Percentiles rank a stretch among this genome's conserved stretches.
phyloP scores from a whole-genome alignment of 1,140 invertebrate species.

The Trigoniulus corallinus region DNA sequence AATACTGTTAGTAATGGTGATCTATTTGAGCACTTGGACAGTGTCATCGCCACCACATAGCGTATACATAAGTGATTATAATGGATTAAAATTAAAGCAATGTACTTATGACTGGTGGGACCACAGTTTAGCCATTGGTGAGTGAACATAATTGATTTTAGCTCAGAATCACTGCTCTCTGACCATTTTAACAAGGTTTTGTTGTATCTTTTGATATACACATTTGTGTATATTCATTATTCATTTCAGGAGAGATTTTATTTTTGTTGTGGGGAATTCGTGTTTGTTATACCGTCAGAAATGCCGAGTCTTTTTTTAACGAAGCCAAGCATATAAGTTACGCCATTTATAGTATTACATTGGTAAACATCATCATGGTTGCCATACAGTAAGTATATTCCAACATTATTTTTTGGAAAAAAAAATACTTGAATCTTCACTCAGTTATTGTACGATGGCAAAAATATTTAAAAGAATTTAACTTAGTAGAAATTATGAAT shows the following conservation, averaged over 20 bases:
- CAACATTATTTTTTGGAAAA: background rate
- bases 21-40: constrained; percentile 78
- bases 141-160: too few species aligned
- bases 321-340: constrained; percentile 80
- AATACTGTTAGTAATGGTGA: constrained; percentile 67
- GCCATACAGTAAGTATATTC: constrained; percentile 63
- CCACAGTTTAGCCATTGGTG: constrained; percentile 71
- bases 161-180: too few species aligned
- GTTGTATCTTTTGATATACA: too few species aligned
- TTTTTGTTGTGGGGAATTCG: constrained; percentile 79
- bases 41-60: constrained; percentile 58
- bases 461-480: too few species aligned
- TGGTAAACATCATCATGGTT: constrained; percentile 77
- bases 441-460: too few species aligned
- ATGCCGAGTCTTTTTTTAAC: constrained; percentile 80
- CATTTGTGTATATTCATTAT: constrained; percentile 3
- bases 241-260: constrained; percentile 52
- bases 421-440: background rate
- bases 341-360: constrained; percentile 83
- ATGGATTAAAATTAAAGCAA: constrained; percentile 63
- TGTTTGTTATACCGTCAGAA: constrained; percentile 72
- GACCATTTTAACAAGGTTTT: too few species aligned
- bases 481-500: too few species aligned
- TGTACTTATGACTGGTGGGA: constrained; percentile 87
- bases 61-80: constrained; percentile 52